Evolutionary conservation across 2,113 vertebrate genomes (phyloP), one percentile per base, ranked within the genome.

Genomic region (Terrapene triunguis): DNA sequence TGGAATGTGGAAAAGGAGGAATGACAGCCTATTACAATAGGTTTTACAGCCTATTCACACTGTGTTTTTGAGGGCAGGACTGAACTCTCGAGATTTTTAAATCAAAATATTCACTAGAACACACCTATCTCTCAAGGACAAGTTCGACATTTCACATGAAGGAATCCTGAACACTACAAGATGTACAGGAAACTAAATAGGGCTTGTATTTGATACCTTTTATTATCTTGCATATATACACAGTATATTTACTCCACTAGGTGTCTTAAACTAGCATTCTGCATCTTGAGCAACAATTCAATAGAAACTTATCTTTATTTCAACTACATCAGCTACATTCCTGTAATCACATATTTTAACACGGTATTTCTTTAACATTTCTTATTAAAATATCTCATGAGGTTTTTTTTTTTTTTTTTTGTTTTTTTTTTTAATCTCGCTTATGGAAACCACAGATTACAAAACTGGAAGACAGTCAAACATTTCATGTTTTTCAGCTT

Each of bases 1-100:
- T 35, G 2, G 4, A 65, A 47, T 48, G 38, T 35, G 62, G 48
- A 48, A 32, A 62, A 27, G 22, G 25, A 10, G 44, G 50, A 48
- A 1, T 47, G 85, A 82, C n/a, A 42, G 32, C 35, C 42, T 12
- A 51, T 79, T 92, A 47, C 29, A 78, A 29, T 42, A 81, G 8
- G n/a, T 29, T 78, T 57, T 89, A 54, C 59, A 84, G 82, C 1
- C 1, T 8, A 55, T 27, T 38, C 2, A 19, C 24, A 81, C 44
- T 69, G 84, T 62, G 48, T 88, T 88, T 81, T 93, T 84, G 72
- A 82, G 44, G 78, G 81, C 89, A 87, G 59, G 82, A 97, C 97
- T 92, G 97, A 97, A 96, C 88, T 53, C 92, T 93, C 89, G 65
- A 97, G 89, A 90, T 94, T 97, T 80, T 96, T 95, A 94, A 97